Evolutionary conservation across 92 coral and sea anemone genomes (phyloP).

Genomic region (Chrysogorgia sp.): DNA sequence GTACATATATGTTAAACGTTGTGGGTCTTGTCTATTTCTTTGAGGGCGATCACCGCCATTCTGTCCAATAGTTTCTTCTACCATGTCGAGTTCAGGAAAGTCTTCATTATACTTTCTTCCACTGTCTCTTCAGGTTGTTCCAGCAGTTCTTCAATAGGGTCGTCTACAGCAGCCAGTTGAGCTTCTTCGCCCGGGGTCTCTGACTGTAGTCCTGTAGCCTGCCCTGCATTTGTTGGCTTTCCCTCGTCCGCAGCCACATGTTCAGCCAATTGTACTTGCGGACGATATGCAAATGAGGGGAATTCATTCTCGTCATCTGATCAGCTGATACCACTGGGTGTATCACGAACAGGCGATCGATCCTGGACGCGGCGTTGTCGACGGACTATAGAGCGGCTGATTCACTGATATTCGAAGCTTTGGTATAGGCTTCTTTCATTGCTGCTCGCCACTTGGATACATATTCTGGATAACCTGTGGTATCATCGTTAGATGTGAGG

Average conservation of each 20-base stretch:
- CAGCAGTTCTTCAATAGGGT: not conserved
- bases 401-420: no score
- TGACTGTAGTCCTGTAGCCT: not conserved
- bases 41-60: slow-evolving; percentile 12
- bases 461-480: no score
- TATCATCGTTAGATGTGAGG: no score
- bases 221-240: not conserved
- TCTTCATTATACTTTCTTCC: not conserved
- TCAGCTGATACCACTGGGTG: not conserved
- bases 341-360: not conserved
- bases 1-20: slow-evolving; percentile 39
- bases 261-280: not conserved
- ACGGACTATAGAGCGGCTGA: not conserved
- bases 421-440: no score
- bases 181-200: not conserved
- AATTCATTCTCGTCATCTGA: not conserved
- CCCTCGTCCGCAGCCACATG: not conserved
- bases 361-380: slow-evolving; percentile 1
- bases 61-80: not conserved
- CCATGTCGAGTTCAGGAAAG: not conserved
- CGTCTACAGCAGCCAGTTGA: not conserved
- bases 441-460: no score
- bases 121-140: not conserved
- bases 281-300: not conserved
- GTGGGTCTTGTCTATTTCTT: slow-evolving; percentile 38